Base-by-base conservation (phyloP, 2,113 vertebrate genomes). In the Platysteira castanea region DNA sequence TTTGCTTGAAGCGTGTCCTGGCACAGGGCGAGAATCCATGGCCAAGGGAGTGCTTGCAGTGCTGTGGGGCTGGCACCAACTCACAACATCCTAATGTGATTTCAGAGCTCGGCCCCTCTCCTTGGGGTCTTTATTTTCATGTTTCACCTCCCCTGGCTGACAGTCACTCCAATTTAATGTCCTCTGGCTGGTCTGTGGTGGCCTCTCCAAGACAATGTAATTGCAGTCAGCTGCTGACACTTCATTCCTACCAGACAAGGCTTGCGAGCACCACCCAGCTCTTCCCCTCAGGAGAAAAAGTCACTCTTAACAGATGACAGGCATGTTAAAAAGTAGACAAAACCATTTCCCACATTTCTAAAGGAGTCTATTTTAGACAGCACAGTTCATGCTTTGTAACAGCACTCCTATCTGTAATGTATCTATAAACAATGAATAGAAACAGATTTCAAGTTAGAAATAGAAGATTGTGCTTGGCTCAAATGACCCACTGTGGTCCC, bases 21-120 rank as follows among this genome's bases (percentile, higher is more conserved):
- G 56, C 22, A 50, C 15, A 1, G 15, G 20, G 39, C 33, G 65
- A 52, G 9, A 42, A 24, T 6, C 23, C 0, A 0, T 3, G 33
- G 54, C 50, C 8, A 8, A 20, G 41, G 33, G 1, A 8, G 23
- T 1, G 61, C 20, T 13, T 42, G 24, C 18, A 6, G 52, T 3
- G 63, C 64, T 15, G 19, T 1, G 10, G 71, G 31, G 52, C 49
- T 53, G 75, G 28, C 11, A 52, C 14, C 60, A 71, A 11, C 30
- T 53, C 47, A 13, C 8, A 11, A 1, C 1, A 21, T 12, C 56
- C 20, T n/a, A 23, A 3, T 2, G 17, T 2, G 24, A 71, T 20
- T 31, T 49, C 27, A 69, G 30, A 57, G 20, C 31, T 59, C 80
- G 59, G 54, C 16, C 35, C 30, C 8, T 63, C 35, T 75, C 69